These are phyloP conservation scores for Polypterus senegalus DNA, from an alignment of 2,113 vertebrate genomes.

Conservation along the genomic window DNA sequence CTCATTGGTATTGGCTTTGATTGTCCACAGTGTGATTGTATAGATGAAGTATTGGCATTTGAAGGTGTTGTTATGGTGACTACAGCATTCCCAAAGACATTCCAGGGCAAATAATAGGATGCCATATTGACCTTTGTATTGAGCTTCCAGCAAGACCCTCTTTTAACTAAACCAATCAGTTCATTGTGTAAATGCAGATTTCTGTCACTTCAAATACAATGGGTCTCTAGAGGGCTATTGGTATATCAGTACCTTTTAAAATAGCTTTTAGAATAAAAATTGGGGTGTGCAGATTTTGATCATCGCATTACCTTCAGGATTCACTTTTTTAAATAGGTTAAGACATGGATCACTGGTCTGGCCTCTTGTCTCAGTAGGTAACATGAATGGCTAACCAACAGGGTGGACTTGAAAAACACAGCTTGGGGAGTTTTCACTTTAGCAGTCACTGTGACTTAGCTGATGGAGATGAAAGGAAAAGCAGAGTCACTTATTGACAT, in stretches of 20 bases:
- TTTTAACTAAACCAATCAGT: slow-evolving; percentile 43
- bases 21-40: slow-evolving; percentile 32
- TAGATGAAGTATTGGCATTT: slow-evolving; percentile 43
- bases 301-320: slow-evolving; percentile 26
- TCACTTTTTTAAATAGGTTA: slow-evolving; percentile 22
- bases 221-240: slow-evolving; percentile 37
- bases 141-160: slow-evolving; percentile 38
- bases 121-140: slow-evolving; percentile 45
- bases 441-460: not conserved
- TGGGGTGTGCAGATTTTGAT: slow-evolving; percentile 29
- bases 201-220: slow-evolving; percentile 49
- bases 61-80: slow-evolving; percentile 55
- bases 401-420: slow-evolving; percentile 38
- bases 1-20: slow-evolving; percentile 27
- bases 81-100: slow-evolving; percentile 43
- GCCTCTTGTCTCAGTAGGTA: slow-evolving; percentile 16
- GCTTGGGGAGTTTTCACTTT: slow-evolving; percentile 27
- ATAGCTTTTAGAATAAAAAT: slow-evolving; percentile 36
- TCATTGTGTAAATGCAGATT: slow-evolving; percentile 52
- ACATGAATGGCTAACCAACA: slow-evolving; percentile 17
- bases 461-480: not conserved
- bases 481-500: slow-evolving; percentile 4
- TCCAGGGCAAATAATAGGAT: slow-evolving; percentile 36
- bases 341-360: slow-evolving; percentile 24
- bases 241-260: slow-evolving; percentile 46